Evolutionary conservation across 2,113 vertebrate genomes (phyloP), one percentile per base, ranked within the genome.

Genomic region (Anguilla rostrata): DNA sequence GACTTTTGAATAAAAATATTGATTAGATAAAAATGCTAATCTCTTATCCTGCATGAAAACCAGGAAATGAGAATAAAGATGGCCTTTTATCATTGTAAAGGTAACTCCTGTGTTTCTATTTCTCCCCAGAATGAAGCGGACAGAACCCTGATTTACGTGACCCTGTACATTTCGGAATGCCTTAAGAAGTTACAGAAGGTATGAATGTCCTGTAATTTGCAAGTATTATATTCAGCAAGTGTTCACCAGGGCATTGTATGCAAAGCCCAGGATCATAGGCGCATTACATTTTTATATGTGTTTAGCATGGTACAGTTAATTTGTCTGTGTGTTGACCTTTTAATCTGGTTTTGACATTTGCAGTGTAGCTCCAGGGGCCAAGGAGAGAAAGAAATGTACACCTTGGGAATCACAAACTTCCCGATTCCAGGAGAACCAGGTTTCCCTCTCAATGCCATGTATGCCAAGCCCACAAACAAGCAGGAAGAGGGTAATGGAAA

Each of bases 321-420:
- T 41, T 34, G 7, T 41, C 18, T 15, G 34, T 83, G 56, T 5
- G 16, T 39, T 56, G 29, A 26, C 34, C 39, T n/a, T 66, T 18
- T 49, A 22, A 18, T 79, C 39, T 88, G 75, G 56, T 86, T 40
- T 39, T 56, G n/a, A 90, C 86, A 78, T 88, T 93, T 94, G 84
- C 92, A 99, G 98, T 99, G 98, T 89, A 99, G 97, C 92, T 98
- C 98, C 89, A 97, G 95, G 94, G 94, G 96, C 89, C 98, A 99
- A 92, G 98, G 98, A 43, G 98, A 99, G 92, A 99, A 99, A 88
- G 98, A 99, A 89, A 99, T 99, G 98, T 99, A 99, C 92, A 99
- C 98, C 0, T 93, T 99, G 49, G 98, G 98, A 84, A 99, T 99
- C 91, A 99, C 98, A 2, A 98, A 97, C 91, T 99, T 99, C 79